Evolutionary conservation across 1,140 invertebrate species (phyloP).

Genomic region (Adoxophyes honmai): DNA sequence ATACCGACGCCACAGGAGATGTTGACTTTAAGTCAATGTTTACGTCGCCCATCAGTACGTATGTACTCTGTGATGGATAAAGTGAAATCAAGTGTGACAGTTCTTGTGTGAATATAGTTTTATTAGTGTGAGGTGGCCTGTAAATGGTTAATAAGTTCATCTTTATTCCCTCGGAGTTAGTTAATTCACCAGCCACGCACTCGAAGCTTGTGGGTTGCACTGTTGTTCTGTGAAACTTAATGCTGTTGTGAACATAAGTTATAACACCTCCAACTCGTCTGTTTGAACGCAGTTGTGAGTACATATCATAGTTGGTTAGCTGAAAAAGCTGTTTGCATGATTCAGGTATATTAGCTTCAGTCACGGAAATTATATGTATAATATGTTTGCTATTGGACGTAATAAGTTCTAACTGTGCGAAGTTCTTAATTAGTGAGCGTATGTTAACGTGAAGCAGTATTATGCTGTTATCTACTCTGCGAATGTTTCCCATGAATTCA

Average conservation of each 20-base stretch:
- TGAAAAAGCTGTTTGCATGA: neutral
- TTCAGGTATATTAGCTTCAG: neutral
- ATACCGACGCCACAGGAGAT: neutral
- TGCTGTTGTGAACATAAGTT: neutral
- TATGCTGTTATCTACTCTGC: neutral
- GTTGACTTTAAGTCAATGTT: neutral
- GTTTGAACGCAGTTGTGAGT: neutral
- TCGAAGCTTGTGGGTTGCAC: neutral
- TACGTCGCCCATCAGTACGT: neutral
- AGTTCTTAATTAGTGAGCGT: neutral
- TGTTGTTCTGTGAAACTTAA: neutral
- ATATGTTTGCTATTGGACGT: neutral
- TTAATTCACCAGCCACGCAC: neutral
- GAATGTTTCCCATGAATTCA: neutral
- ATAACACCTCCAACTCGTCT: neutral
- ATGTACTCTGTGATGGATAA: neutral
- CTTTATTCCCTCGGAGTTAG: neutral
- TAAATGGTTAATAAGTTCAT: neutral
- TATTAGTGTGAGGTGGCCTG: neutral
- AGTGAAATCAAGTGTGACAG: neutral
- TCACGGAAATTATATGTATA: neutral
- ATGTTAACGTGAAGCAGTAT: conserved; percentile 1
- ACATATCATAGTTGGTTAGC: neutral
- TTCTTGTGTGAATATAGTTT: neutral
- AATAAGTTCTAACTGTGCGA: neutral